A percentile compares a stretch with the other conserved stretches of the same genome.
phyloP scores from a whole-genome alignment of 1,140 invertebrate species.

The Mizuhopecten yessoensis region DNA sequence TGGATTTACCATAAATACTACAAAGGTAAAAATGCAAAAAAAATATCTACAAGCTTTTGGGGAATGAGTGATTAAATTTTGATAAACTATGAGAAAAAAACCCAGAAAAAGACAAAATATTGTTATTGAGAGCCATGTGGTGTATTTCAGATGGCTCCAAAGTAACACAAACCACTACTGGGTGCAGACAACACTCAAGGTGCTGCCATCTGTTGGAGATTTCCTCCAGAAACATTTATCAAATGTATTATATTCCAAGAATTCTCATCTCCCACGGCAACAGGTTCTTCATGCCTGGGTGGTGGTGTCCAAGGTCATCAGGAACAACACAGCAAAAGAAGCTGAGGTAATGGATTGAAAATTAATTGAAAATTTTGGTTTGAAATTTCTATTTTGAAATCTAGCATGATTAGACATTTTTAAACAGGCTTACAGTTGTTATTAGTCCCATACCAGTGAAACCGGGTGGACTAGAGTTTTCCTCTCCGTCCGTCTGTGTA shows the following conservation, averaged over 20 bases:
- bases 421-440: not conserved
- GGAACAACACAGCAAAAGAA: conserved; percentile 54
- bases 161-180: conserved; percentile 74
- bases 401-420: no score
- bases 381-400: not conserved
- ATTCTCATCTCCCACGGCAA: conserved; percentile 42
- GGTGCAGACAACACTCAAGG: conserved; percentile 72
- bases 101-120: no score
- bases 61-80: no score
- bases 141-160: conserved; percentile 66
- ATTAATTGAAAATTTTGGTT: not conserved
- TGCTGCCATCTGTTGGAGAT: conserved; percentile 62
- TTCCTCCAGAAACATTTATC: conserved; percentile 55
- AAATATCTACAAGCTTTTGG: no score
- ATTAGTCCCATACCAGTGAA: no score
- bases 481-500: no score
- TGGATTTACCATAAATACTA: no score
- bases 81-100: no score
- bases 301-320: conserved; percentile 62
- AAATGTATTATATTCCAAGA: not conserved
- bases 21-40: no score
- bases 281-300: conserved; percentile 71
- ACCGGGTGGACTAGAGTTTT: no score
- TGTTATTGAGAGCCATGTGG: no score
- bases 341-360: conserved; percentile 61